phyloP scores from a whole-genome alignment of 1,140 invertebrate species.

The Scaptomyza montana region DNA sequence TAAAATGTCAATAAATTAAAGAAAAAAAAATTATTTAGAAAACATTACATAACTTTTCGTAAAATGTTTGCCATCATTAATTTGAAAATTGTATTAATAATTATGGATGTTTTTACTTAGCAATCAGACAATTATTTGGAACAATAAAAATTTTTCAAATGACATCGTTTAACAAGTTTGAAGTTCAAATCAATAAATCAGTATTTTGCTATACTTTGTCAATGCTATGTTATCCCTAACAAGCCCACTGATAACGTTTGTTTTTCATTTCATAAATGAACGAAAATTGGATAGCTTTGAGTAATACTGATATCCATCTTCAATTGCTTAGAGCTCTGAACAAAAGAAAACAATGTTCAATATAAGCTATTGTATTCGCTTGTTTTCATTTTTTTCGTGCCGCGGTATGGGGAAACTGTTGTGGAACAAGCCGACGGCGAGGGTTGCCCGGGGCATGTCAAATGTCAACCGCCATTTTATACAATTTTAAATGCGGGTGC shows the following conservation, averaged over 20 bases:
- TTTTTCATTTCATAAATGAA: neutral
- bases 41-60: too few species aligned
- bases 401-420: too few species aligned
- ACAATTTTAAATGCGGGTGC: constrained; percentile 55
- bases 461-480: constrained; percentile 70
- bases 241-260: neutral
- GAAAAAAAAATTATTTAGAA: too few species aligned
- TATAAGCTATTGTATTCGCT: constrained; percentile 9
- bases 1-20: too few species aligned
- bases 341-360: constrained; percentile 8
- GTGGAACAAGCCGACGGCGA: neutral
- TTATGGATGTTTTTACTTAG: too few species aligned
- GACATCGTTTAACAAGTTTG: neutral
- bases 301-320: constrained; percentile 1
- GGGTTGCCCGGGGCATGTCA: constrained; percentile 35
- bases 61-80: too few species aligned
- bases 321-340: neutral
- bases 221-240: neutral
- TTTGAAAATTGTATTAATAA: too few species aligned
- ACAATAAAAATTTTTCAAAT: too few species aligned
- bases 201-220: neutral
- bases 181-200: neutral
- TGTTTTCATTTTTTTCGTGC: constrained; percentile 20
- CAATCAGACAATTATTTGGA: too few species aligned
- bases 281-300: constrained; percentile 1